Evolutionary conservation across 2,113 vertebrate genomes (phyloP).

Genomic region (Scopus umbretta): DNA sequence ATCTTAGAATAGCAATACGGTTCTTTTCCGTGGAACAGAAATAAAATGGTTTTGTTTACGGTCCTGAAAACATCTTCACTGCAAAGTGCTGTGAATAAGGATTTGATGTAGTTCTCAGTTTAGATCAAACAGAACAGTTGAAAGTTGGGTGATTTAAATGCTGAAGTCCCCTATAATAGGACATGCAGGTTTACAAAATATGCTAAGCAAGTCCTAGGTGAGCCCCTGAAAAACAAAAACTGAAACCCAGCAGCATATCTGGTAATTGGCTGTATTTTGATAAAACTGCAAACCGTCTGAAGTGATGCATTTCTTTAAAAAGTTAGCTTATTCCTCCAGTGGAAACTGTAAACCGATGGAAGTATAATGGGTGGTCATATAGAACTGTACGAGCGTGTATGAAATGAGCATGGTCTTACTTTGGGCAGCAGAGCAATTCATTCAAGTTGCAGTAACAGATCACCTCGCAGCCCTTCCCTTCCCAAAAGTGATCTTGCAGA

Average conservation of each 20-base stretch:
- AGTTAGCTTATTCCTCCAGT: background rate
- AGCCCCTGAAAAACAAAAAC: background rate
- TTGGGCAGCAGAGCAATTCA: conserved; percentile 82
- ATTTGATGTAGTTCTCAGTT: background rate
- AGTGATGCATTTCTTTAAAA: background rate
- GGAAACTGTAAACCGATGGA: background rate
- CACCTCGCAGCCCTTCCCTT: conserved; percentile 73
- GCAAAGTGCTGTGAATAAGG: background rate
- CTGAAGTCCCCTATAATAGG: background rate
- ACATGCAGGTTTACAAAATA: background rate
- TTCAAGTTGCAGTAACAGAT: conserved; percentile 80
- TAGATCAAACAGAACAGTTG: background rate
- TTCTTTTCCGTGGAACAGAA: background rate
- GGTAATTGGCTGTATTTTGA: background rate
- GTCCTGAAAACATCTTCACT: background rate
- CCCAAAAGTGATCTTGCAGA: conserved; percentile 76
- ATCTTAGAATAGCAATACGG: background rate
- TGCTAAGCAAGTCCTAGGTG: background rate
- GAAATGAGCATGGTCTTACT: conserved; percentile 65
- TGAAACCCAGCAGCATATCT: background rate
- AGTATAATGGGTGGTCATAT: background rate
- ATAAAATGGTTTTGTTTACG: background rate
- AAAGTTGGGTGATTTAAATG: background rate
- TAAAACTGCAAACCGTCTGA: background rate
- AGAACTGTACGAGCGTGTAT: background rate